Percentiles rank a stretch among this genome's conserved stretches.
Conservation (phyloP, 2,888 invertebrate species). For the Dermolepida albohirtum region DNA sequence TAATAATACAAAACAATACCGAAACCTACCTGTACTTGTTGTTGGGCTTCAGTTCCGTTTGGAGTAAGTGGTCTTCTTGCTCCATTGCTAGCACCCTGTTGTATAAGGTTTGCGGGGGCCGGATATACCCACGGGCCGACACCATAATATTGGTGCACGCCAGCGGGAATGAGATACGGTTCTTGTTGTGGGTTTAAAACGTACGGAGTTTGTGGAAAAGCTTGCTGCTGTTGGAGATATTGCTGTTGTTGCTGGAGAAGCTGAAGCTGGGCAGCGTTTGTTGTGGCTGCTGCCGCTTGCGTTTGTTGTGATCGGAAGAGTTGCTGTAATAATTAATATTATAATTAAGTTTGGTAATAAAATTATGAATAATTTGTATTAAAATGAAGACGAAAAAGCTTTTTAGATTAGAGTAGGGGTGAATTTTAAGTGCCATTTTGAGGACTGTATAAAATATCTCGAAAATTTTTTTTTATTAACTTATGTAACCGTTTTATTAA, state of each 20-base stretch:
- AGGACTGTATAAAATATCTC: too few species aligned
- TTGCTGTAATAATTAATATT: conserved; percentile 74
- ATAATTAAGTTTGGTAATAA: background rate
- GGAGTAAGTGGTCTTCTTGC: conserved; percentile 85
- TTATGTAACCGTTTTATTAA: too few species aligned
- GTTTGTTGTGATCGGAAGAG: conserved; percentile 89
- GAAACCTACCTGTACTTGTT: conserved; percentile 69
- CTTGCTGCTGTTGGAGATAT: conserved; percentile 77
- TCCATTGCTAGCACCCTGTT: conserved; percentile 72
- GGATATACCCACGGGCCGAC: conserved; percentile 96
- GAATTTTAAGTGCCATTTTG: too few species aligned
- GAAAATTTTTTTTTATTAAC: too few species aligned
- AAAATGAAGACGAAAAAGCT: too few species aligned
- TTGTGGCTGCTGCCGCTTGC: conserved; percentile 75
- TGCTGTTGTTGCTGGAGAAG: conserved; percentile 84
- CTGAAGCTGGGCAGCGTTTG: conserved; percentile 77
- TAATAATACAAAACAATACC: conserved; percentile 59
- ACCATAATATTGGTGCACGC: conserved; percentile 93
- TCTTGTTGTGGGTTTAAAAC: conserved; percentile 80
- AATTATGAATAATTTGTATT: background rate
- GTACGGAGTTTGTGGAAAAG: conserved; percentile 85
- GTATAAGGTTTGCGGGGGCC: conserved; percentile 73
- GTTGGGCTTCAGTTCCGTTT: conserved; percentile 72
- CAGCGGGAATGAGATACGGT: conserved; percentile 85
- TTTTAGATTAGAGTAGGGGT: too few species aligned